Base-by-base conservation (phyloP, 2,113 vertebrate genomes). In the Zapornia atra region DNA sequence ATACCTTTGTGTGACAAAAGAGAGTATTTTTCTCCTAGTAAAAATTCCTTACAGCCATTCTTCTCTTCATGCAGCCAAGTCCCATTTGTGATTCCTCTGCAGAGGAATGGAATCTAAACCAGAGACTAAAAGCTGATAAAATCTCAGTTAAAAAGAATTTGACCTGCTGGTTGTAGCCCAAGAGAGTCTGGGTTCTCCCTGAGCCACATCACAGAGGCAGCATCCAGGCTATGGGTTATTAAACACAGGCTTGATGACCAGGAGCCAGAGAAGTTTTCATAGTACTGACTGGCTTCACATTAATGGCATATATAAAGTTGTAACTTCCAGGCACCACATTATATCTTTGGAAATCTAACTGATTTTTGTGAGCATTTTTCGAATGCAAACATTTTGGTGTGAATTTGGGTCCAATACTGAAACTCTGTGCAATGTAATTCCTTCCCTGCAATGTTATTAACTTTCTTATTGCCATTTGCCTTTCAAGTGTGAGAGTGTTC, bases 211-310 rank as follows among this genome's bases (percentile, higher is more conserved):
- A 59, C 40, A 71, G 33, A 42, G n/a, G 68, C 36, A 64, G 12
- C 4, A 1, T 12, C 16, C 64, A 50, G n/a, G 22, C 24, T 26
- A 8, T 0, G 2, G 40, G 15, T 66, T 75, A 59, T 22, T 36
- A 44, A 70, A 50, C 3, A 34, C 26, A 29, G 17, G 19, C 2
- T 1, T 25, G 50, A 53, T 20, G 71, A 61, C 13, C 60, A 83
- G 36, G 28, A 83, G 10, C 7, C 33, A 3, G 31, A 66, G 20
- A 65, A 21, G 9, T 33, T 86, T 59, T 56, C 60, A 66, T 81
- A 48, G 29, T 6, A n/a, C 14, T 5, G 3, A 28, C 12, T 36
- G 29, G n/a, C 53, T 66, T 83, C 0, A 0, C 46, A 21, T 12
- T 70, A 60, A 44, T n/a, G 48, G 28, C 12, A 65, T 17, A 53